Percentiles rank a stretch among this genome's conserved stretches.
Evolutionary conservation across 1,140 invertebrate species (phyloP).

Genomic region (Drosophila yakuba): DNA sequence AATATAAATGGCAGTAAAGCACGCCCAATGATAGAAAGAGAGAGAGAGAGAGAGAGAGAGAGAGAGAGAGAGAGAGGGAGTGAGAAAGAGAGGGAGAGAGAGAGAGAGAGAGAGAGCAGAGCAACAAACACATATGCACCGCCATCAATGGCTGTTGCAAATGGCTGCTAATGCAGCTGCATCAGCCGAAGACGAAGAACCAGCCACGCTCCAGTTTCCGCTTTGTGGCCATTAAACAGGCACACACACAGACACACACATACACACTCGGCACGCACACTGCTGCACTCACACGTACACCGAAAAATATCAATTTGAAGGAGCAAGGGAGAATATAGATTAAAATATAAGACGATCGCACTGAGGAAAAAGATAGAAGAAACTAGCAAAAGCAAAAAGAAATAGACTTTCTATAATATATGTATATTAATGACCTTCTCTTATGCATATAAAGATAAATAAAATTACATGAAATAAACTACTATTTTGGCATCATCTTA

Average conservation of each 20-base stretch:
- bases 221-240: conserved; percentile 79
- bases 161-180: conserved; percentile 78
- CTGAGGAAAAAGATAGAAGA: not conserved
- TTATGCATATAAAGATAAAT: no score
- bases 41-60: not conserved
- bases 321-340: not conserved
- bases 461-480: no score
- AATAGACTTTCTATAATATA: no score
- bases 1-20: conserved; percentile 80
- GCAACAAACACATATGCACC: conserved; percentile 27
- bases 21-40: conserved; percentile 13
- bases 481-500: no score
- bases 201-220: conserved; percentile 79
- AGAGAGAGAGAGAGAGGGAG: not conserved
- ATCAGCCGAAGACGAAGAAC: conserved; percentile 51
- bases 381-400: not conserved
- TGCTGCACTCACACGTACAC: conserved; percentile 6
- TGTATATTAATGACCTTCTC: no score
- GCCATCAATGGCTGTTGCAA: conserved; percentile 74
- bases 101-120: not conserved
- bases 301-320: not conserved
- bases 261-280: conserved; percentile 15
- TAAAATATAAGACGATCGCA: not conserved
- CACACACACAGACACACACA: conserved; percentile 44
- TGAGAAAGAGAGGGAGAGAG: not conserved